phyloP scores from a whole-genome alignment of 2,797 vertebrate species.

The Rachycentron canadum region DNA sequence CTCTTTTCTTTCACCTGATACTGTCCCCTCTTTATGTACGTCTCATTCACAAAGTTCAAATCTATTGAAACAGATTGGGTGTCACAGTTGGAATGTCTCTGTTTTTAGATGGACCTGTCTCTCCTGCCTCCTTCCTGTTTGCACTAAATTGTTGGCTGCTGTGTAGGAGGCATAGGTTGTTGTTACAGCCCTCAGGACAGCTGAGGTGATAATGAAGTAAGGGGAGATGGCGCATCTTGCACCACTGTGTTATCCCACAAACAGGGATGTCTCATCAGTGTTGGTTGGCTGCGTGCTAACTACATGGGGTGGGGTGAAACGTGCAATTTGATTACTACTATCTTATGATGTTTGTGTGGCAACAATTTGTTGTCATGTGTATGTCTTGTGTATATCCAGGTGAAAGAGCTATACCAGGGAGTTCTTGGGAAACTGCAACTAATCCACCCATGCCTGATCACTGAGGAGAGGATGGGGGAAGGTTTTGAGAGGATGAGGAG shows the following conservation, averaged over 20 bases:
- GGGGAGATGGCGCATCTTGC: constrained; percentile 42
- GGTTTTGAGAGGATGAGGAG: constrained; percentile 73
- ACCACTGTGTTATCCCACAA: constrained; percentile 28
- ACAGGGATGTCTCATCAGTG: constrained; percentile 18
- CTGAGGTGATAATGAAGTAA: constrained; percentile 55
- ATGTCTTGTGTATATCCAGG: constrained; percentile 78
- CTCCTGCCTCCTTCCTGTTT: constrained; percentile 43
- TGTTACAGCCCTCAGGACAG: constrained; percentile 67
- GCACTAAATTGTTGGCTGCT: constrained; percentile 12
- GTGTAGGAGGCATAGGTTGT: constrained; percentile 35
- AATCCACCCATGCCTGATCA: constrained; percentile 71
- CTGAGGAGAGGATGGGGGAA: constrained; percentile 63
- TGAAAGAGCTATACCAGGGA: constrained; percentile 86
- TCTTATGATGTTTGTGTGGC: neutral
- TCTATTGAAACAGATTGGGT: constrained; percentile 53
- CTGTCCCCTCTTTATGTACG: constrained; percentile 6
- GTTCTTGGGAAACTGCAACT: constrained; percentile 82
- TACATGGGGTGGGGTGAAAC: constrained; percentile 2
- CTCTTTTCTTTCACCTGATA: constrained; percentile 1
- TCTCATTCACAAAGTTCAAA: constrained; percentile 27
- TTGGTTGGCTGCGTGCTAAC: neutral
- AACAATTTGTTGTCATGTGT: neutral
- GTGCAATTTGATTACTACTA: constrained; percentile 28
- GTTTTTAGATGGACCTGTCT: constrained; percentile 18
- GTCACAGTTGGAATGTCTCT: constrained; percentile 26